Percentiles rank a stretch among this genome's conserved stretches.
These are phyloP conservation scores for Nasonovia ribisnigri DNA, from an alignment of 2,888 invertebrate genomes.

Conservation along the genomic window DNA sequence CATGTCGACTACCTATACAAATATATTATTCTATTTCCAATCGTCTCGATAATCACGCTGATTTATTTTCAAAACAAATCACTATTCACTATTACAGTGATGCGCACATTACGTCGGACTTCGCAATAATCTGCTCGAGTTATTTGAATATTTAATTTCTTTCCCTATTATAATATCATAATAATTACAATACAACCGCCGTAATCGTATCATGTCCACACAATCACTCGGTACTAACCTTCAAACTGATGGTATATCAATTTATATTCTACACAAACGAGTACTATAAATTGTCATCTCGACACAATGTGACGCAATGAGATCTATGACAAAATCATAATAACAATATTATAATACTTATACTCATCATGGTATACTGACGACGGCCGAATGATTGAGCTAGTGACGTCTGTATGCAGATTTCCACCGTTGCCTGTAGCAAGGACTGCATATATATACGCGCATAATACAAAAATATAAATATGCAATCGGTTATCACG, in stretches of 20 bases:
- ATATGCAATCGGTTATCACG: background rate
- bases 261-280: background rate
- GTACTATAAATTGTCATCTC: constrained; percentile 17
- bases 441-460: background rate
- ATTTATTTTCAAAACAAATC: background rate
- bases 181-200: background rate
- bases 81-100: background rate
- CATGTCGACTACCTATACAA: background rate
- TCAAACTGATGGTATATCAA: background rate
- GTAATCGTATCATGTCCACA: background rate
- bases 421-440: background rate
- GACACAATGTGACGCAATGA: constrained; percentile 20
- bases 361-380: background rate
- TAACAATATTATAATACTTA: background rate
- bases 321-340: constrained; percentile 16
- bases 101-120: background rate
- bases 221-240: background rate
- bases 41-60: background rate
- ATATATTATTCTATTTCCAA: background rate
- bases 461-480: background rate
- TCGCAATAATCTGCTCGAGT: background rate
- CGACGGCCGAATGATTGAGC: background rate
- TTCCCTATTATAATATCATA: constrained; percentile 16
- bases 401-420: background rate
- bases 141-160: constrained; percentile 13